Evolutionary conservation across 2,888 invertebrate species (phyloP), one percentile per base, ranked within the genome.

Genomic region (Drosophila subsilvestris): DNA sequence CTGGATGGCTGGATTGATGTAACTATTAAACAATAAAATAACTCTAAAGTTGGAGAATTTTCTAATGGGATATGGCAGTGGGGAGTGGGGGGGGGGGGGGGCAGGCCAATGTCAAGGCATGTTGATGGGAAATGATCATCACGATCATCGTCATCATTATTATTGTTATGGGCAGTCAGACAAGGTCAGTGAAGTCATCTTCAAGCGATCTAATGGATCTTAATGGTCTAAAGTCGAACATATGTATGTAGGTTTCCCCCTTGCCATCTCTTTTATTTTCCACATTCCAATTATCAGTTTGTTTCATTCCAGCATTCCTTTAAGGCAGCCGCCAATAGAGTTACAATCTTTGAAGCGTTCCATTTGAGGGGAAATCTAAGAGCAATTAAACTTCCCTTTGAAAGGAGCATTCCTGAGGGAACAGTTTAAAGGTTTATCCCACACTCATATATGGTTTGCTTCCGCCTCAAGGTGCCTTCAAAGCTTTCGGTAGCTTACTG

Each of bases 141-240:
- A 55, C 17, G 53, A 70, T 27, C 71, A 57, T 49, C 53, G 45
- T 27, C 27, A 27, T 27, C 9, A 27, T 27, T 27, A 27, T 27
- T 27, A 37, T n/a, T 7, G 37, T 1, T 2, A n/a, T n/a, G 37
- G 37, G 37, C 37, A 51, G 66, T 49, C 66, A 32, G 51, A 57
- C 70, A 71, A 71, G 76, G 76, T 76, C 76, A 76, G 61, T 56
- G 59, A 53, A 76, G 73, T 76, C 76, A 76, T 72, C 76, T 29
- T 18, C 44, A 27, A 14, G 20, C 25, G 25, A 27, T 20, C 25
- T 48, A 22, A 50, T 29, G 37, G 17, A 20, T 32, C 51, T 42
- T 71, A 71, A 71, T 71, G 57, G 71, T 63, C 47, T 49, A 51
- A 56, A 47, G 29, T 56, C 45, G 53, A 37, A 37, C 37, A 37